Conservation (phyloP, 2,797 vertebrate genomes). For the Harpagifer antarcticus region DNA sequence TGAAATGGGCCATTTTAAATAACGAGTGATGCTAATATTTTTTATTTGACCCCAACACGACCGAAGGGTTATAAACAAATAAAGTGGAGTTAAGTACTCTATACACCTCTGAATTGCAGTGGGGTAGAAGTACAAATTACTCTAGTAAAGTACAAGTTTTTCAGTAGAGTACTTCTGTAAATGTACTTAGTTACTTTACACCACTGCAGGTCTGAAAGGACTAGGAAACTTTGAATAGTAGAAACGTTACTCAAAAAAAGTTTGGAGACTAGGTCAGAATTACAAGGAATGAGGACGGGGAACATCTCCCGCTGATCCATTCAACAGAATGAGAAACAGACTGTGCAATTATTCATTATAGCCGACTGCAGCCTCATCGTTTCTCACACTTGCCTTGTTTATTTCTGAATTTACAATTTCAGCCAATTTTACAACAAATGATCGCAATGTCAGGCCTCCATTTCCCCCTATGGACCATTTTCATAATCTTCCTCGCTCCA, state of each 20-base stretch:
- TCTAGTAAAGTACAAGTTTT: too few species aligned
- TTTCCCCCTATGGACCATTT: conserved; percentile 58
- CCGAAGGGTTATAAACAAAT: too few species aligned
- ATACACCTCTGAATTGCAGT: not conserved
- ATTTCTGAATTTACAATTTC: conserved; percentile 67
- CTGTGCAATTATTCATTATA: conserved; percentile 58
- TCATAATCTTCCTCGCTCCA: conserved; percentile 43
- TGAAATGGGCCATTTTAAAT: too few species aligned
- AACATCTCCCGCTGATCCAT: conserved; percentile 33
- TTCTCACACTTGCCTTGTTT: conserved; percentile 63
- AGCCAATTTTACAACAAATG: conserved; percentile 75
- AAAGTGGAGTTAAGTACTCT: too few species aligned
- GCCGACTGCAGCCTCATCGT: conserved; percentile 57
- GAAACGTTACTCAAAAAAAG: conserved; percentile 5
- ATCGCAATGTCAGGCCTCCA: conserved; percentile 58
- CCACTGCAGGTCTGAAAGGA: not conserved
- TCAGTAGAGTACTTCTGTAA: too few species aligned
- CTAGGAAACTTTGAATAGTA: conserved; percentile 19
- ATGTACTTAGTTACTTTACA: too few species aligned
- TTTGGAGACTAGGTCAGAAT: conserved; percentile 34
- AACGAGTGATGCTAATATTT: too few species aligned
- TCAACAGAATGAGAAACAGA: conserved; percentile 45
- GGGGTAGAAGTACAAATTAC: too few species aligned
- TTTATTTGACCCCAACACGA: too few species aligned
- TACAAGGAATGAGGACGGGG: conserved; percentile 36